These are phyloP conservation scores for Germaria angustata DNA, from an alignment of 2,888 invertebrate species.

Conservation along the genomic window DNA sequence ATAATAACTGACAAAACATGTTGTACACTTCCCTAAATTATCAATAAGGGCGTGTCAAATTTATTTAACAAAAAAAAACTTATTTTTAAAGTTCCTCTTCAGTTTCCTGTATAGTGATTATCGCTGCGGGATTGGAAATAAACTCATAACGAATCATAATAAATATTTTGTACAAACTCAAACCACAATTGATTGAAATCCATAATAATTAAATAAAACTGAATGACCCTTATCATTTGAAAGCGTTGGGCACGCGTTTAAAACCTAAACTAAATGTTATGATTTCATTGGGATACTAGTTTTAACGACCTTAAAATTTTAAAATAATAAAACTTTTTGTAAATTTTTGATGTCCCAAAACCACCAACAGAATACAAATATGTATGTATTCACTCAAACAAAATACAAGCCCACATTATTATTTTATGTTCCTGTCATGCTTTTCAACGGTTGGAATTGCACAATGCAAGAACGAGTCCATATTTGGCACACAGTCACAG, in stretches of 20 bases:
- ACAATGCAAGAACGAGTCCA: conserved; percentile 10
- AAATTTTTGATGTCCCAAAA: conserved; percentile 17
- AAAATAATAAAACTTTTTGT: conserved; percentile 20
- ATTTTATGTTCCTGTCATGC: conserved; percentile 21
- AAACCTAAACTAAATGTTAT: conserved; percentile 8
- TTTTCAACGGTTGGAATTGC: neutral
- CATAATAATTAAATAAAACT: conserved; percentile 18
- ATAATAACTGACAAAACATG: neutral
- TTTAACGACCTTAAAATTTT: conserved; percentile 55
- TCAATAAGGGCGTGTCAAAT: conserved; percentile 44
- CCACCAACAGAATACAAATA: conserved; percentile 17
- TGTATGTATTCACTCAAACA: neutral
- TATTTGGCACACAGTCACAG: conserved; percentile 25
- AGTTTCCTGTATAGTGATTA: conserved; percentile 23
- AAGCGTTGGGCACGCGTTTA: conserved; percentile 29
- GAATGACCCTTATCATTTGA: conserved; percentile 42
- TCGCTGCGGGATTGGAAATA: conserved; percentile 36
- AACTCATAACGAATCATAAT: conserved; percentile 2
- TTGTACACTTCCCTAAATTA: neutral
- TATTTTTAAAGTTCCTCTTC: neutral
- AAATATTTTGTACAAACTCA: conserved; percentile 13
- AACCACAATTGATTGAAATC: conserved; percentile 44
- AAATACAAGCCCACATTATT: conserved; percentile 42
- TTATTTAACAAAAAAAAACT: conserved; percentile 1
- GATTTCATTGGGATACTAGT: conserved; percentile 32